phyloP scores from a whole-genome alignment of 2,113 vertebrate genomes.

The Trachemys scripta region DNA sequence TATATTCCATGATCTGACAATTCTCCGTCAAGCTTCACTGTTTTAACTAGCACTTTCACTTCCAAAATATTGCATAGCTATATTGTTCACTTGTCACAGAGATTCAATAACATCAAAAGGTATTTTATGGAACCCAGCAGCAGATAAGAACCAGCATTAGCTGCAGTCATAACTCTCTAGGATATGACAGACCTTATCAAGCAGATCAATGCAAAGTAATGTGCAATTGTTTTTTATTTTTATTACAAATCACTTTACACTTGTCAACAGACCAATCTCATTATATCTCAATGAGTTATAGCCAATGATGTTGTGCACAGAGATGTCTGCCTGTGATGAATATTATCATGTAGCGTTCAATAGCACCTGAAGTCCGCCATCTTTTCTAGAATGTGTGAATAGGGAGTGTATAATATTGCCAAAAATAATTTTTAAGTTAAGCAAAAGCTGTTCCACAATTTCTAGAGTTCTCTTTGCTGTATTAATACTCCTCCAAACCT shows the following conservation, averaged over 20 bases:
- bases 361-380: not conserved
- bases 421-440: not conserved
- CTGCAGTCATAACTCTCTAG: not conserved
- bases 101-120: not conserved
- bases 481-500: not conserved
- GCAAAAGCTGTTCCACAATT: not conserved
- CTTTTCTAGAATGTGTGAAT: not conserved
- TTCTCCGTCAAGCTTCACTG: not conserved
- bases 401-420: not conserved
- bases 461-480: not conserved
- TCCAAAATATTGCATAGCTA: not conserved
- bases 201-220: not conserved
- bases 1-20: not conserved
- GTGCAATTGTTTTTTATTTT: not conserved
- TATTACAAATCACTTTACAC: not conserved
- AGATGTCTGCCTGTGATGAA: not conserved
- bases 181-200: not conserved
- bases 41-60: not conserved
- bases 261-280: not conserved
- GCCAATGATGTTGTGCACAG: not conserved
- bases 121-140: not conserved
- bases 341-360: not conserved
- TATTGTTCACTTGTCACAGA: not conserved
- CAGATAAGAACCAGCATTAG: not conserved
- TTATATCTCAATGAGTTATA: not conserved